Evolutionary conservation across 2,888 invertebrate genomes (phyloP), one percentile per base, ranked within the genome.

Genomic region (Eristalinus aeneus): DNA sequence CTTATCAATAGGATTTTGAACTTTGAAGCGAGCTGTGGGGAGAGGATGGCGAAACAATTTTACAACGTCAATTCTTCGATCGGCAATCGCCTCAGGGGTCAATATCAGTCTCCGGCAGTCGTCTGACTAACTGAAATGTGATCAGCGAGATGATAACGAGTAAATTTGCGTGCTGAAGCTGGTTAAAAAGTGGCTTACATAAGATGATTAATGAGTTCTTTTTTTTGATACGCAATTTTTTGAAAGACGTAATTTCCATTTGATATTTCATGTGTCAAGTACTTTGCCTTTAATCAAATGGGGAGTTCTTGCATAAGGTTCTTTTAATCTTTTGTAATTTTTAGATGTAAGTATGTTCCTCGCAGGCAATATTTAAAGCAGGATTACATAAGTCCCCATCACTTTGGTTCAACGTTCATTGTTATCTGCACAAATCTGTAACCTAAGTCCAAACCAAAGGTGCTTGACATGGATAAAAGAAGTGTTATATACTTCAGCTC

Each of bases 1-100:
- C 63, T 77, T 63, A 77, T 77, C 77, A 6, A 20, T 54, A 22
- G 77, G 69, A 77, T 36, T 69, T 69, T 63, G 69, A 56, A 77
- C 77, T 77, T 77, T 77, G 77, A 23, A 23, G 5, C 56, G 56
- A 4, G 23, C 12, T 56, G 22, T 27, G 6, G n/a, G 16, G 46
- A 56, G 46, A 20, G 71, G 10, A 8, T 31, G 27, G 10, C 16
- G 63, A 58, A 60, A 64, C 53, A 64, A 32, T 34, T 23, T 61
- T 8, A 60, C 60, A 36, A 58, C 56, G 58, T 12, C 56, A 16
- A 74, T 65, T 12, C 10, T 23, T 53, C 16, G 53, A 65, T 56
- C 16, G 16, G 11, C 64, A 39, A 64, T 64, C 54, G 36, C 8
- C 23, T 34, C 53, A 9, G 23, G 46, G 73, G 75, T 67, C 75